Evolutionary conservation across 2,888 invertebrate species (phyloP).

Genomic region (Polia nebulosa): DNA sequence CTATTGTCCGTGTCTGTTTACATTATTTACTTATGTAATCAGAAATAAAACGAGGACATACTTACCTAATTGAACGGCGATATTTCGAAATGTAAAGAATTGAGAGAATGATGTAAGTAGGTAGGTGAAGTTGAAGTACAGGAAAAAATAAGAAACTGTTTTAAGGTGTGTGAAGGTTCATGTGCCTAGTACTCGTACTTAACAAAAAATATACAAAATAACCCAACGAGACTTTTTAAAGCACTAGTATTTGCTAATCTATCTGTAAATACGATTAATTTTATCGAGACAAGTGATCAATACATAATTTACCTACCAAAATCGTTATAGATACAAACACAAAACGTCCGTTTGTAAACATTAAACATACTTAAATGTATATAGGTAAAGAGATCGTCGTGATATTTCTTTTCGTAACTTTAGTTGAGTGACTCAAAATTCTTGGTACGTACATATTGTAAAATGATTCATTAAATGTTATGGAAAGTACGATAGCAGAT

Average conservation of each 20-base stretch:
- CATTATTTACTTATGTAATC: slow-evolving; percentile 57
- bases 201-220: neutral
- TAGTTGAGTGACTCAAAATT: slow-evolving; percentile 19
- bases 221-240: neutral
- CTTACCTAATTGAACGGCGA: slow-evolving; percentile 48
- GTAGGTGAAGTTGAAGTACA: neutral
- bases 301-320: too few relatives aligned
- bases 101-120: slow-evolving; percentile 28
- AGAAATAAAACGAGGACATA: slow-evolving; percentile 57
- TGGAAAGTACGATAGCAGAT: slow-evolving; percentile 18
- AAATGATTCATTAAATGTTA: slow-evolving; percentile 2
- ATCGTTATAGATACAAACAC: neutral
- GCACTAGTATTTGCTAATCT: slow-evolving; percentile 23
- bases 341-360: slow-evolving; percentile 1
- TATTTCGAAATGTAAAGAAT: slow-evolving; percentile 45
- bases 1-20: slow-evolving; percentile 29
- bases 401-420: slow-evolving; percentile 18
- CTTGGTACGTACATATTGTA: slow-evolving; percentile 6
- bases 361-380: neutral
- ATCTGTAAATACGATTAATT: slow-evolving; percentile 8
- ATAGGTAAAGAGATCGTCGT: neutral
- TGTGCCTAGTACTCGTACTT: too few relatives aligned
- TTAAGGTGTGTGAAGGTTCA: neutral
- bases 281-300: slow-evolving; percentile 13
- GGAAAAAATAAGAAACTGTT: neutral